phyloP scores from a whole-genome alignment of 2,797 vertebrate genomes.

The Gadopsis bispinosus region DNA sequence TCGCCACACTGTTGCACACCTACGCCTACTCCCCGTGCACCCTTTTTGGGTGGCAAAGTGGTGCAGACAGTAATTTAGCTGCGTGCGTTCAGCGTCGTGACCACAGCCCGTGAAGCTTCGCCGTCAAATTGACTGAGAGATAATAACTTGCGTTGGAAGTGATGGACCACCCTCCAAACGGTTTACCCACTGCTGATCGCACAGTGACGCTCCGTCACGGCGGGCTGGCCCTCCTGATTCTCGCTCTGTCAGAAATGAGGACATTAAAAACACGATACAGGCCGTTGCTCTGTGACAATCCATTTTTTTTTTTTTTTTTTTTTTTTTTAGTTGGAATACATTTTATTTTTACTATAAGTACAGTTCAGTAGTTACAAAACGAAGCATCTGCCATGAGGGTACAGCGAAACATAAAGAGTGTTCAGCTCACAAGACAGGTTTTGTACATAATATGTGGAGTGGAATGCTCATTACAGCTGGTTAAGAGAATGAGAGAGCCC shows the following conservation, averaged over 20 bases:
- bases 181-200: constrained; percentile 47
- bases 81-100: constrained; percentile 44
- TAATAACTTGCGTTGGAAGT: constrained; percentile 44
- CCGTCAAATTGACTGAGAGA: constrained; percentile 47
- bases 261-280: constrained; percentile 66
- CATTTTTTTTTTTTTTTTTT: constrained; percentile 48
- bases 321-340: constrained; percentile 87
- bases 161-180: constrained; percentile 46
- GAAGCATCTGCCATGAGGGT: constrained; percentile 90
- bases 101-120: constrained; percentile 47
- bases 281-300: constrained; percentile 56
- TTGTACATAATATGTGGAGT: constrained; percentile 83
- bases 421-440: constrained; percentile 89
- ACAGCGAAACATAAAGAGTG: constrained; percentile 87
- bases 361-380: constrained; percentile 93
- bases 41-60: constrained; percentile 42
- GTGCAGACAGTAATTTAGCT: constrained; percentile 45
- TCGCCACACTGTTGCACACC: not conserved
- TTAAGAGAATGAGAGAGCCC: constrained; percentile 76
- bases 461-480: constrained; percentile 86
- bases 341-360: constrained; percentile 93
- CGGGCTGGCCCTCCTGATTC: constrained; percentile 12
- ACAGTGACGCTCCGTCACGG: constrained; percentile 19
- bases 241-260: constrained; percentile 29
- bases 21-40: constrained; percentile 29